These are phyloP conservation scores for Campoplex nolae DNA, from an alignment of 2,888 invertebrate genomes.

Conservation along the genomic window DNA sequence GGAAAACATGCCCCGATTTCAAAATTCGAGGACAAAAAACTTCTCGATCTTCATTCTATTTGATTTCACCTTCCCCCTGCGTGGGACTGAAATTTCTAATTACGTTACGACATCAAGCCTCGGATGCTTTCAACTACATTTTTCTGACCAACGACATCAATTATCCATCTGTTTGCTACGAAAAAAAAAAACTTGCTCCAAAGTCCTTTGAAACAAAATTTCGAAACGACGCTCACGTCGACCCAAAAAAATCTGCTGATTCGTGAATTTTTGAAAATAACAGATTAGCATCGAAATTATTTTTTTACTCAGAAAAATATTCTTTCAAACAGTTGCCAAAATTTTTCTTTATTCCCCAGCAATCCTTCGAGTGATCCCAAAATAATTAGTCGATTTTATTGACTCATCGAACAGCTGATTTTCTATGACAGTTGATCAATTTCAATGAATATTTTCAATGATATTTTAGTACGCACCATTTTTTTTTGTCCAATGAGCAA, in stretches of 20 bases:
- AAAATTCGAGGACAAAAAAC: not conserved
- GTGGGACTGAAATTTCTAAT: not conserved
- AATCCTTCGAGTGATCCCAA: too few relatives aligned
- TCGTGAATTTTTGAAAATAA: too few relatives aligned
- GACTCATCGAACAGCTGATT: not conserved
- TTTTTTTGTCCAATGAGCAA: conserved; percentile 12
- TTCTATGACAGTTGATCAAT: not conserved
- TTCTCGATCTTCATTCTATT: not conserved
- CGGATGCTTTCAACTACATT: not conserved
- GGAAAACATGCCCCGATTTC: not conserved
- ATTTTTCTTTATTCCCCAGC: too few relatives aligned
- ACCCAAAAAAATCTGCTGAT: too few relatives aligned
- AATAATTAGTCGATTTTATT: too few relatives aligned
- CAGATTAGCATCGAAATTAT: too few relatives aligned
- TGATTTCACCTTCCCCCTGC: not conserved
- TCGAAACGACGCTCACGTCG: too few relatives aligned
- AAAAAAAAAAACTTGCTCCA: not conserved
- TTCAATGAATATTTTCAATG: not conserved
- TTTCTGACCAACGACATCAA: not conserved
- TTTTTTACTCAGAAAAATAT: too few relatives aligned
- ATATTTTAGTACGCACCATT: conserved; percentile 56
- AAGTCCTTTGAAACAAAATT: not conserved
- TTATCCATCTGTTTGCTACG: not conserved
- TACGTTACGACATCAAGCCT: not conserved
- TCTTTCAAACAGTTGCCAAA: too few relatives aligned